Percentiles rank a stretch among this genome's conserved stretches.
phyloP scores from a whole-genome alignment of 2,888 invertebrate genomes.

The Eudemis profundana region DNA sequence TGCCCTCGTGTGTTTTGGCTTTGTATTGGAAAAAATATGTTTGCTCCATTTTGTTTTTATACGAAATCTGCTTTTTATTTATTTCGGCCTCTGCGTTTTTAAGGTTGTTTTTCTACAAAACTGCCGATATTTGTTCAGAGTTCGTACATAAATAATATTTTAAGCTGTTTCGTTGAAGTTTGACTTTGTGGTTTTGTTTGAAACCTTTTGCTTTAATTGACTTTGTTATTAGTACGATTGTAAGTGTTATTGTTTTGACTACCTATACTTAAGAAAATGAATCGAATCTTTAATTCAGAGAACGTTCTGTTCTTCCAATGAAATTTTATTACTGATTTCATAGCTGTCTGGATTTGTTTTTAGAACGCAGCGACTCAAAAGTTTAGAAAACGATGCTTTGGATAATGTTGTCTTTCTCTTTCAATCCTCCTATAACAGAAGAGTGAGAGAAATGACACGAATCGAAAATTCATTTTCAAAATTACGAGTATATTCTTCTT shows the following conservation, averaged over 20 bases:
- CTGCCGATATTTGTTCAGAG: background rate
- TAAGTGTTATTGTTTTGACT: slow-evolving; percentile 7
- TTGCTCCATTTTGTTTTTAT: slow-evolving; percentile 22
- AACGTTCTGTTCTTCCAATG: background rate
- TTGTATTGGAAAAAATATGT: slow-evolving; percentile 36
- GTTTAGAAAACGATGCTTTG: too few species aligned
- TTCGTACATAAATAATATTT: slow-evolving; percentile 14
- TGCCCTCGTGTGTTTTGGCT: slow-evolving; percentile 35
- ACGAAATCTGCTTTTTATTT: slow-evolving; percentile 4
- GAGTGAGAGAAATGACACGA: too few species aligned
- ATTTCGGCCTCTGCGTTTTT: too few species aligned
- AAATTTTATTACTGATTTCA: background rate
- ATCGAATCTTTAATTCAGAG: background rate
- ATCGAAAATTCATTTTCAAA: too few species aligned
- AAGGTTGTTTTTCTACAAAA: slow-evolving; percentile 23
- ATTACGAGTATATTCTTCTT: too few species aligned
- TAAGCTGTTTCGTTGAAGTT: slow-evolving; percentile 8
- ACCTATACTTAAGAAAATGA: background rate
- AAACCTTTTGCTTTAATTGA: background rate
- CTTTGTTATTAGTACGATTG: background rate
- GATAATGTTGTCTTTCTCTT: too few species aligned
- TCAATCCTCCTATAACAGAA: too few species aligned
- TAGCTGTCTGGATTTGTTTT: background rate
- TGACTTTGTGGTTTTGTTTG: background rate
- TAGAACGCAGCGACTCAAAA: too few species aligned